phyloP scores from a whole-genome alignment of 2,888 invertebrate species.

The Spilosoma lubricipeda region DNA sequence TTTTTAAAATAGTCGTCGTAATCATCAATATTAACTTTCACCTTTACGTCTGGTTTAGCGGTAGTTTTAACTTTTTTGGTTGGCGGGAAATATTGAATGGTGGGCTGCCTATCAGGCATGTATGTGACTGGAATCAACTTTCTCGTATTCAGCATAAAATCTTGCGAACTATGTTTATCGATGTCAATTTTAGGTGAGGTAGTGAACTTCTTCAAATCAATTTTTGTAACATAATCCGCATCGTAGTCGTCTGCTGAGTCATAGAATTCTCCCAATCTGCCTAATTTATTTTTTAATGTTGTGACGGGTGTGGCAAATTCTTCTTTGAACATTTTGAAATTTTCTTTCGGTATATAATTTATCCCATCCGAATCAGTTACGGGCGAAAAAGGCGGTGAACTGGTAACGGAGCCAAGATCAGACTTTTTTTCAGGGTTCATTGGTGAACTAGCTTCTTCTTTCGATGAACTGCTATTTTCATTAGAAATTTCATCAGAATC shows the following conservation, averaged over 20 bases:
- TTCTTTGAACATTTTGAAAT: slow-evolving; percentile 33
- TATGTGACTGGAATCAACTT: slow-evolving; percentile 21
- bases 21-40: slow-evolving; percentile 56
- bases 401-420: slow-evolving; percentile 20
- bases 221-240: slow-evolving; percentile 70
- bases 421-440: slow-evolving; percentile 21
- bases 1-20: slow-evolving; percentile 62
- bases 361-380: slow-evolving; percentile 27
- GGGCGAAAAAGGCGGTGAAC: slow-evolving; percentile 19
- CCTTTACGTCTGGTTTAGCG: slow-evolving; percentile 54
- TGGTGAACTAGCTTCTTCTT: slow-evolving; percentile 32
- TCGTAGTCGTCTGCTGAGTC: slow-evolving; percentile 74
- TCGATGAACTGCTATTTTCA: slow-evolving; percentile 52
- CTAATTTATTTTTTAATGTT: slow-evolving; percentile 57
- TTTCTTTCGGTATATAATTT: slow-evolving; percentile 32
- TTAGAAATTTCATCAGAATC: slow-evolving; percentile 75
- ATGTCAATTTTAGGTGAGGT: neutral
- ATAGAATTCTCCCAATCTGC: slow-evolving; percentile 69
- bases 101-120: slow-evolving; percentile 68
- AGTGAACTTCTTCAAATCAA: slow-evolving; percentile 74
- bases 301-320: slow-evolving; percentile 43
- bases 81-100: slow-evolving; percentile 80
- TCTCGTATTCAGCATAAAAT: slow-evolving; percentile 1
- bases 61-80: slow-evolving; percentile 58
- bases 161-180: neutral